Evolutionary conservation across 2,113 vertebrate species (phyloP), one percentile per base, ranked within the genome.

Genomic region (Drymodes brunneopygia): DNA sequence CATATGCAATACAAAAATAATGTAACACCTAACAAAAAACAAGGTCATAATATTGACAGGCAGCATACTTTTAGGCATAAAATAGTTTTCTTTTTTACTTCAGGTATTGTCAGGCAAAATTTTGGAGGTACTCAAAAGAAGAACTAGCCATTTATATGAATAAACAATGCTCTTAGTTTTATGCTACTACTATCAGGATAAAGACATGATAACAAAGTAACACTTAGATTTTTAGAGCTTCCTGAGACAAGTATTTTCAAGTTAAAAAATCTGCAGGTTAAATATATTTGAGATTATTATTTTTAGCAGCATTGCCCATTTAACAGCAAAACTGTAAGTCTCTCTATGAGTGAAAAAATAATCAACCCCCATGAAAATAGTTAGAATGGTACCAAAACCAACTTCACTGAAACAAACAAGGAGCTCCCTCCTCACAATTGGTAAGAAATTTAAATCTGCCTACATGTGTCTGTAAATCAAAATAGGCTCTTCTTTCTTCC

Each of bases 391-490:
- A 78, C 19, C 24, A 82, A 29, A 79, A 19, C 1, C 7, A 88
- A 15, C 27, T 84, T 74, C 31, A 60, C 21, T 60, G 12, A 18
- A 57, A 70, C 11, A 57, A 60, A 28, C n/a, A 86, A 56, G 35
- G 50, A 80, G 22, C n/a, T 35, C 56, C 22, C 12, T 40, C 69
- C 12, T 54, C 7, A 62, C 15, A 47, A 36, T 10, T 21, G 31
- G 7, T 20, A 70, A 66, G 36, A 60, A 90, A 79, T 35, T 44
- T n/a, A 58, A 89, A 80, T 81, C 57, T 54, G 16, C 98, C 97
- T 98, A 99, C 99, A 61, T 99, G 99, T 17, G 99, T 99, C 96
- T 99, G 99, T 36, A 99, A 97, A 98, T 99, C 99, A 97, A 99
- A 99, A 92, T 99, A 99, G 9, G 99, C 99, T 97, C 99, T 98